Base-by-base conservation (phyloP, 2,888 invertebrate genomes). In the Rhyacophila evoluta region DNA sequence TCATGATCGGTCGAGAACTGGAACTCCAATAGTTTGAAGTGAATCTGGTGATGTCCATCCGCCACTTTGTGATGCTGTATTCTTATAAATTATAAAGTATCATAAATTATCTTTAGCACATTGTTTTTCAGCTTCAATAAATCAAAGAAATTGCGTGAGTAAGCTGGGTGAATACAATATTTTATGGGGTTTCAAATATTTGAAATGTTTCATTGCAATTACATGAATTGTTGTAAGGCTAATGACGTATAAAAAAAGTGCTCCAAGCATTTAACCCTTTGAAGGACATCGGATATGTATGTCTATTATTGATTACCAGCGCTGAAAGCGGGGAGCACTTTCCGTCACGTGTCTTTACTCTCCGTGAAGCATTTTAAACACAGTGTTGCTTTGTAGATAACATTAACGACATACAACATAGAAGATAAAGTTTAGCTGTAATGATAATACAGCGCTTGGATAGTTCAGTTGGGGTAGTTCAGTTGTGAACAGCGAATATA, bases 291-390 rank as follows among this genome's bases (percentile, higher is more conserved):
- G 19, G 55, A 19, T 55, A 19, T n/a, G n/a, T 55, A 25, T 10
- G 25, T 19, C 6, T 19, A 19, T 55, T 55, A 55, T 55, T 55
- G 55, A 55, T 25, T 55, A 19, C 19, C 19, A 19, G 15, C 55
- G 8, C 19, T 19, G 55, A 19, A 19, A 12, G 12, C 55, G 19
- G 25, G 8, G 55, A 19, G 55, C 12, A 55, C 19, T 55, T 19
- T 19, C 6, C 8, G 55, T 55, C 55, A 19, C 55, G 55, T 55
- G 55, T 55, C 55, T 12, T 19, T 19, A 55, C 55, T 55, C 55
- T 10, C 55, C 19, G 55, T 55, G 55, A 55, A 55, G 55, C 55
- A 55, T 55, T 55, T 55, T 55, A 19, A 55, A 55, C 55, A 55
- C 19, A 55, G 8, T 55, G 10, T 19, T 10, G 55, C 55, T 25